A percentile compares a stretch with the other conserved stretches of the same genome.
Evolutionary conservation across 2,888 invertebrate genomes (phyloP).

Genomic region (Drosophila flavopinicola): DNA sequence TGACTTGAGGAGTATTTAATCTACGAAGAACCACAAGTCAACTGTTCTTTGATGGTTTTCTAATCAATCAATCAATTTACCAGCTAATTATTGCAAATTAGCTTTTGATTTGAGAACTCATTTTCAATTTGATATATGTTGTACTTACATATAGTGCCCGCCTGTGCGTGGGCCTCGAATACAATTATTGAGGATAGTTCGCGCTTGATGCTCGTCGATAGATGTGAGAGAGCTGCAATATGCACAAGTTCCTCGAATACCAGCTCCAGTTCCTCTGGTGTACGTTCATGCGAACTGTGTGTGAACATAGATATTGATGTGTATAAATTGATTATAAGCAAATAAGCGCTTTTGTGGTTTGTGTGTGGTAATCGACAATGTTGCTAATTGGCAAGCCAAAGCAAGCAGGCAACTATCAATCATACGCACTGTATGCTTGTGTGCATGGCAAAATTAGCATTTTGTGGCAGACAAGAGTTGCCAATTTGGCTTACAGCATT

Average conservation of each 20-base stretch:
- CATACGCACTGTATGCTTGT: conserved; percentile 11
- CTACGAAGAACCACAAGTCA: not conserved
- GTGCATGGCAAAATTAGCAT: not conserved
- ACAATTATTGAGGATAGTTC: conserved; percentile 91
- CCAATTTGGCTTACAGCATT: conserved; percentile 5
- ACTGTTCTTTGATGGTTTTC: not conserved
- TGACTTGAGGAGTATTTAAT: not conserved
- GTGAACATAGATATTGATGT: not conserved
- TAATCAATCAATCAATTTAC: conserved; percentile 5
- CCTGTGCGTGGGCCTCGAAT: conserved; percentile 91
- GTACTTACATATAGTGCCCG: conserved; percentile 91
- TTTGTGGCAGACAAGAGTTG: not conserved
- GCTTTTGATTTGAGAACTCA: conserved; percentile 14
- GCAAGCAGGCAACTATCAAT: conserved; percentile 28
- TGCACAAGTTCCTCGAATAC: conserved; percentile 93
- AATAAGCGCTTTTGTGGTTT: conserved; percentile 32
- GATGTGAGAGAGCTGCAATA: conserved; percentile 91
- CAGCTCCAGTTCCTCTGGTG: conserved; percentile 91
- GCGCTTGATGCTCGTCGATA: conserved; percentile 92
- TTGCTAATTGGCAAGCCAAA: conserved; percentile 34
- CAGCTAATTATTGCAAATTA: conserved; percentile 30
- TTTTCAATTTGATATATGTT: not conserved
- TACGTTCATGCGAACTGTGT: conserved; percentile 89
- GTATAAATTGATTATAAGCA: conserved; percentile 46
- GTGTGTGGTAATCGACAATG: conserved; percentile 16